Percentiles rank a stretch among this genome's conserved stretches.
These are phyloP conservation scores for Australoheros scitulus DNA, from an alignment of 2,113 vertebrate species.

Conservation along the genomic window DNA sequence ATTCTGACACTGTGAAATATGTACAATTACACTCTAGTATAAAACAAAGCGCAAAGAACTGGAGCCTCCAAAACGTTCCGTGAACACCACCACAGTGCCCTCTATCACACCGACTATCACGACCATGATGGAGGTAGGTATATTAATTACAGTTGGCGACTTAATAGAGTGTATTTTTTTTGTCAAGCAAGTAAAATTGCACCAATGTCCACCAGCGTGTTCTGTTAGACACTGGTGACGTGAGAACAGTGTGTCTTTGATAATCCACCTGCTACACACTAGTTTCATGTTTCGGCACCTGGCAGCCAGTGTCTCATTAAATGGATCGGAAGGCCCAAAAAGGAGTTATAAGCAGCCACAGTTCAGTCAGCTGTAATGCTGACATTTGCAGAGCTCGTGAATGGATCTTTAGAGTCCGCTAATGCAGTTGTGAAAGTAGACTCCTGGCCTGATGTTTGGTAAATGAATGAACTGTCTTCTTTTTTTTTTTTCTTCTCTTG, in stretches of 20 bases:
- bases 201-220: background rate
- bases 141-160: fast-evolving
- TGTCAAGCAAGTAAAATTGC: background rate
- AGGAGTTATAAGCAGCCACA: conserved; percentile 9
- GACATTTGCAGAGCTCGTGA: conserved; percentile 29
- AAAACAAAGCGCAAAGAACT: conserved; percentile 92
- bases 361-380: conserved; percentile 20
- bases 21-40: conserved; percentile 80
- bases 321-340: conserved; percentile 20
- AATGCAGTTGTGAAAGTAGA: conserved; percentile 30
- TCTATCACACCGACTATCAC: conserved; percentile 71
- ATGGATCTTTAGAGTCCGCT: conserved; percentile 34
- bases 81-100: conserved; percentile 68
- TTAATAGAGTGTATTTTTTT: background rate
- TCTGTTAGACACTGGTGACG: background rate
- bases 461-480: background rate
- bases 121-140: conserved; percentile 71
- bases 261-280: background rate
- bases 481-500: conserved; percentile 31
- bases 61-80: conserved; percentile 49
- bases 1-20: background rate
- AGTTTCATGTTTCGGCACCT: conserved; percentile 30
- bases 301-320: conserved; percentile 1
- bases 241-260: conserved; percentile 7
- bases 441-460: conserved; percentile 5